phyloP scores from a whole-genome alignment of 1,140 invertebrate genomes.

The Pogonomyrmex barbatus region DNA sequence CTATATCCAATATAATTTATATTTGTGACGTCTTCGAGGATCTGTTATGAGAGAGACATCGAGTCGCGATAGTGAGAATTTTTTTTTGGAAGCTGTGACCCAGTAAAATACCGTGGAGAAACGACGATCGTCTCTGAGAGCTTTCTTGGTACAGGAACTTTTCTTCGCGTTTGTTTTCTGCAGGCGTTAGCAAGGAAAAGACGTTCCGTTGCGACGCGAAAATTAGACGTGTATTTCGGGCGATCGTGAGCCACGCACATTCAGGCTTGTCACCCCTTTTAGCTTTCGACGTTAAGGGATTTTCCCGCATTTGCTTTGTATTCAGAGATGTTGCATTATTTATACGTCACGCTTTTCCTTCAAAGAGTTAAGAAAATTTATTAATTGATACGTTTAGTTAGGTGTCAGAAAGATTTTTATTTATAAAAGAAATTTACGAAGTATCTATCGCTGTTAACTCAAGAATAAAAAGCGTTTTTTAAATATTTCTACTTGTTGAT shows the following conservation, averaged over 20 bases:
- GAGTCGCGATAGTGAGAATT: not conserved
- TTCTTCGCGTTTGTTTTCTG: constrained; percentile 32
- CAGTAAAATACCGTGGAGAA: constrained; percentile 7
- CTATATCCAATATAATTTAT: constrained; percentile 32
- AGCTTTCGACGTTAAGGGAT: constrained; percentile 49
- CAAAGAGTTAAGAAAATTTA: constrained; percentile 8
- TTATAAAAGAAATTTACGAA: not conserved
- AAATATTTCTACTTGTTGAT: not conserved
- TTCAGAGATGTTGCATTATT: constrained; percentile 40
- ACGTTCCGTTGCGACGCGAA: constrained; percentile 37
- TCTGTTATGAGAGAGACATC: constrained; percentile 3
- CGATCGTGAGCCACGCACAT: constrained; percentile 52
- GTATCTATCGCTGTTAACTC: not conserved
- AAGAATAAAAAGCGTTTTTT: not conserved
- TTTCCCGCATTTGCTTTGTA: constrained; percentile 56
- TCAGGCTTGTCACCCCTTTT: constrained; percentile 56
- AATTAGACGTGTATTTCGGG: constrained; percentile 58
- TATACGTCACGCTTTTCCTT: constrained; percentile 29
- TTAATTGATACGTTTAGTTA: not conserved
- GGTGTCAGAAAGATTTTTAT: not conserved
- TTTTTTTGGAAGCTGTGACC: constrained; percentile 37
- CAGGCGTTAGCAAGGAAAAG: constrained; percentile 7
- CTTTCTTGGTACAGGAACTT: constrained; percentile 34
- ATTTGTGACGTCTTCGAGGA: not conserved
- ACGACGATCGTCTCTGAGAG: constrained; percentile 5